Conservation (phyloP, 2,797 vertebrate species). For the Hydrocynus forskahlii region DNA sequence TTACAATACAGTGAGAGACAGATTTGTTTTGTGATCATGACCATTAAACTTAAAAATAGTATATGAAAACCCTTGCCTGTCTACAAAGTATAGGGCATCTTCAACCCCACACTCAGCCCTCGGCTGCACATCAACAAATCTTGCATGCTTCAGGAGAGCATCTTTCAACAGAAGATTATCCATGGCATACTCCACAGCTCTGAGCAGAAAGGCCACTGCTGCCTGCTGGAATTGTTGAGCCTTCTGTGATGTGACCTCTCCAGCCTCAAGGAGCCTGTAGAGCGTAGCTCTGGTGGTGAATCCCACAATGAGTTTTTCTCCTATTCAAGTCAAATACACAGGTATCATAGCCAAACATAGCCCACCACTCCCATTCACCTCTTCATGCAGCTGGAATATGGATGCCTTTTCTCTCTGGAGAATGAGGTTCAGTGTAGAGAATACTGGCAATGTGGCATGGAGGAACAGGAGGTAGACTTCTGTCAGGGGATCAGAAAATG, state of each 20-base stretch:
- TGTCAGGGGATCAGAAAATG: slow-evolving; percentile 18
- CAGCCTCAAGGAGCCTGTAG: slow-evolving; percentile 40
- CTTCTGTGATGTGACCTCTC: slow-evolving; percentile 37
- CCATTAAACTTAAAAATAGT: no score
- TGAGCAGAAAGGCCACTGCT: slow-evolving; percentile 31
- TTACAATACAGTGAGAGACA: no score
- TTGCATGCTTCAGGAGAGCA: slow-evolving; percentile 37
- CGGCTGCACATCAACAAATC: slow-evolving; percentile 39
- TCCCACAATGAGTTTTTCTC: slow-evolving; percentile 39
- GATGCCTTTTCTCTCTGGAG: slow-evolving; percentile 44
- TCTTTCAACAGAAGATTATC: slow-evolving; percentile 40
- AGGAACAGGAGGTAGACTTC: slow-evolving; percentile 37
- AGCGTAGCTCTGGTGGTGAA: slow-evolving; percentile 34
- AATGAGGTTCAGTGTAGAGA: slow-evolving; percentile 29
- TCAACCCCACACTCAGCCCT: no score
- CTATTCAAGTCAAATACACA: slow-evolving; percentile 28
- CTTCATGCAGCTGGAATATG: slow-evolving; percentile 40
- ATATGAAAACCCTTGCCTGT: no score
- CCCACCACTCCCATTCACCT: slow-evolving; percentile 29
- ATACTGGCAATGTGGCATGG: slow-evolving; percentile 24
- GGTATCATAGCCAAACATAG: slow-evolving; percentile 8
- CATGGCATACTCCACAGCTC: slow-evolving; percentile 36
- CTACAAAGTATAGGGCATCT: no score
- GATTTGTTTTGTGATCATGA: no score
- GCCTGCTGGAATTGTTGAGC: slow-evolving; percentile 35